phyloP scores from a whole-genome alignment of 2,888 invertebrate species.

The Nephrotoma appendiculata region DNA sequence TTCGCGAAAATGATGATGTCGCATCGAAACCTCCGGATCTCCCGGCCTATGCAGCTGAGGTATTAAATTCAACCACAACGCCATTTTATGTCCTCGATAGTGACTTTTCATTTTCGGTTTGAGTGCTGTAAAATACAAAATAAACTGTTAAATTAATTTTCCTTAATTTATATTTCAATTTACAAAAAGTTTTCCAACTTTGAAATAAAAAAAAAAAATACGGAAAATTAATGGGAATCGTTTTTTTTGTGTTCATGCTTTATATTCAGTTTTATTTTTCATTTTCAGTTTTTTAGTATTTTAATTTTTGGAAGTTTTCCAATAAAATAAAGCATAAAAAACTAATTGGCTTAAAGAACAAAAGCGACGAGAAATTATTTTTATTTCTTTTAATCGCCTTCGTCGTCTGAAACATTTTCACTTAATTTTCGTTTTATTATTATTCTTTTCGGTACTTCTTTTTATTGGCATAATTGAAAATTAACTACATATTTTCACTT shows the following conservation, averaged over 20 bases:
- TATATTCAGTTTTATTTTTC: not conserved
- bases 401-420: not conserved
- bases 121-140: conserved; percentile 36
- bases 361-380: not conserved
- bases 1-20: conserved; percentile 64
- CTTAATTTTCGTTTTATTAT: not conserved
- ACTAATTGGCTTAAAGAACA: conserved; percentile 1
- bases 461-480: conserved; percentile 1
- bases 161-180: conserved; percentile 2
- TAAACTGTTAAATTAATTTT: conserved; percentile 6
- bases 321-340: not conserved
- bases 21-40: conserved; percentile 49
- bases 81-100: conserved; percentile 81
- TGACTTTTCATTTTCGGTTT: conserved; percentile 66
- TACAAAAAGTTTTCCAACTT: conserved; percentile 1
- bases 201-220: not conserved
- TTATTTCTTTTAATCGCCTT: not conserved
- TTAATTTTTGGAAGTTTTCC: not conserved
- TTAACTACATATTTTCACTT: not conserved
- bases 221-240: not conserved
- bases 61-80: conserved; percentile 75
- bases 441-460: not conserved
- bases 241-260: not conserved
- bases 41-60: conserved; percentile 74
- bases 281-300: not conserved